Conservation (phyloP, 1,140 invertebrate species). For the Bathynomus jamesi region DNA sequence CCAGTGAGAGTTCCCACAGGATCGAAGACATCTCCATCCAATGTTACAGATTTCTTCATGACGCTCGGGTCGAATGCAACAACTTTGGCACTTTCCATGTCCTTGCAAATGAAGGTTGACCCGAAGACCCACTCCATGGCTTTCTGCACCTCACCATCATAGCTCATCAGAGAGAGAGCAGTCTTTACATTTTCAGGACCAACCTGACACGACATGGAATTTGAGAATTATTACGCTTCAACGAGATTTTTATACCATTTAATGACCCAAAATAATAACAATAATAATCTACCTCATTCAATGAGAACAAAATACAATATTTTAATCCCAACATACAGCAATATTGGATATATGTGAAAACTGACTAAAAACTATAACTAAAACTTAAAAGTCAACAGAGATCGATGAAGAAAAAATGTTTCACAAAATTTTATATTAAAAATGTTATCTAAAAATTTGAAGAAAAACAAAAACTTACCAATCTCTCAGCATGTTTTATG, state of each 20-base stretch:
- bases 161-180: constrained; percentile 75
- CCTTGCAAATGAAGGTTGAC: constrained; percentile 68
- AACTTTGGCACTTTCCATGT: constrained; percentile 66
- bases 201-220: constrained; percentile 43
- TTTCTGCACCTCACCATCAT: constrained; percentile 56
- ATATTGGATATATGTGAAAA: too few relatives aligned
- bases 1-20: constrained; percentile 82
- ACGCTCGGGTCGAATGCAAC: constrained; percentile 64
- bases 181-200: constrained; percentile 71
- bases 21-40: constrained; percentile 87
- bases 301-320: constrained; percentile 27
- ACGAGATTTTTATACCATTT: not conserved
- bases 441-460: too few relatives aligned
- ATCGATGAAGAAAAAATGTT: too few relatives aligned
- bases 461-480: constrained; percentile 49
- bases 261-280: not conserved
- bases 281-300: not conserved
- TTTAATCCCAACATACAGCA: too few relatives aligned
- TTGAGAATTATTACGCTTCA: not conserved
- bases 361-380: too few relatives aligned
- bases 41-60: constrained; percentile 70
- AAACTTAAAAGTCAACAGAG: too few relatives aligned
- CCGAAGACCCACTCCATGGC: constrained; percentile 91
- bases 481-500: constrained; percentile 59
- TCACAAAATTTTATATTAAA: too few relatives aligned